Percentiles rank a stretch among this genome's conserved stretches.
Evolutionary conservation across 2,888 invertebrate genomes (phyloP).

Genomic region (Lingula anatina): DNA sequence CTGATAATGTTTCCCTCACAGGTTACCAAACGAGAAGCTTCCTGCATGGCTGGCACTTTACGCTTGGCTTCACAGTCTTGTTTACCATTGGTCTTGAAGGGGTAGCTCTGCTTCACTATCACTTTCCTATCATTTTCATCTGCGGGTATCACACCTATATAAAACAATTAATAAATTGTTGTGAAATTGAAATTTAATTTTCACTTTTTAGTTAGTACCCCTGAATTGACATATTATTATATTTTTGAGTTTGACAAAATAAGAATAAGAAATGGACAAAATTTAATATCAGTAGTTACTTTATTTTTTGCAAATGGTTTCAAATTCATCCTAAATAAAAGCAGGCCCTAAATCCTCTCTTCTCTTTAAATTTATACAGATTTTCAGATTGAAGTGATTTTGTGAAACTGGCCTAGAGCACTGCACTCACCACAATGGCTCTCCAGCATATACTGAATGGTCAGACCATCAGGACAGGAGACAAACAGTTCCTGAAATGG

Average conservation of each 20-base stretch:
- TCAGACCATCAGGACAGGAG: conserved; percentile 47
- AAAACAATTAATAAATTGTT: too few species aligned
- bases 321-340: too few species aligned
- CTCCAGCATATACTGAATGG: conserved; percentile 39
- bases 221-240: too few species aligned
- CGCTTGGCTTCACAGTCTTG: conserved; percentile 36
- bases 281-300: neutral
- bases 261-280: neutral
- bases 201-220: too few species aligned
- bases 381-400: neutral
- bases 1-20: conserved; percentile 48
- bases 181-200: too few species aligned
- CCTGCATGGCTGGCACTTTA: conserved; percentile 28
- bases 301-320: neutral
- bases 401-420: neutral
- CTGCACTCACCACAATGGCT: conserved; percentile 31
- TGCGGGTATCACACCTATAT: conserved; percentile 31
- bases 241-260: too few species aligned
- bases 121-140: conserved; percentile 29
- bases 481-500: conserved; percentile 44
- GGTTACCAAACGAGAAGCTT: conserved; percentile 41
- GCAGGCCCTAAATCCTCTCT: too few species aligned
- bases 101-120: conserved; percentile 45
- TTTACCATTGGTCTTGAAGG: conserved; percentile 36
- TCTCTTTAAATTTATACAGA: too few species aligned